Percentiles rank a stretch among this genome's conserved stretches.
phyloP scores from a whole-genome alignment of 2,113 vertebrate species.

The Willisornis vidua region DNA sequence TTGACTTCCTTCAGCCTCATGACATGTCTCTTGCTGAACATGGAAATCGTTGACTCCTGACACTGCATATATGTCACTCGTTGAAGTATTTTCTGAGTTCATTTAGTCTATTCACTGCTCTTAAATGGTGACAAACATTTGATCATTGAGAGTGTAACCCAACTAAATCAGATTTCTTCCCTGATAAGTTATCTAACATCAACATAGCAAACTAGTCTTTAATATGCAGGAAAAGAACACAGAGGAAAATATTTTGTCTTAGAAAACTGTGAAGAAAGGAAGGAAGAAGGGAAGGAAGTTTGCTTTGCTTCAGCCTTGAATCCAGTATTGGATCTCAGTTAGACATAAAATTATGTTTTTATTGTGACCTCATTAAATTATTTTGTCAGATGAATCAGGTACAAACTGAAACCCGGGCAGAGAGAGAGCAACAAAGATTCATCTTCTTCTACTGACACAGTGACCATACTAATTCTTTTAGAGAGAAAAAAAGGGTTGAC shows the following conservation, averaged over 20 bases:
- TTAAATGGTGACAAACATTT: not conserved
- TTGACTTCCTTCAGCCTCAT: not conserved
- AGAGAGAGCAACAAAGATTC: not conserved
- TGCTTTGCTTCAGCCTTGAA: not conserved
- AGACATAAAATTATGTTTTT: not conserved
- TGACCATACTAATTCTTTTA: not conserved
- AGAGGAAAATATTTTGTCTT: not conserved
- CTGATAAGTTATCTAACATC: not conserved
- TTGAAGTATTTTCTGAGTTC: not conserved
- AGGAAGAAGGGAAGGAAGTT: not conserved
- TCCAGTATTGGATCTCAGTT: not conserved
- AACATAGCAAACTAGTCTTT: not conserved
- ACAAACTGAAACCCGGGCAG: not conserved
- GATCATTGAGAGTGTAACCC: not conserved
- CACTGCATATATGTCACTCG: not conserved
- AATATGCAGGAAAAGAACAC: not conserved
- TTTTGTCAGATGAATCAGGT: not conserved
- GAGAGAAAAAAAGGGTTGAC: rapidly evolving
- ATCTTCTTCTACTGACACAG: not conserved
- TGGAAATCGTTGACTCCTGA: rapidly evolving
- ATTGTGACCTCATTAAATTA: not conserved
- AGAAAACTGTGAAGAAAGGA: not conserved
- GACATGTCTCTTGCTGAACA: rapidly evolving
- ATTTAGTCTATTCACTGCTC: not conserved
- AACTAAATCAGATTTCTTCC: not conserved